Conservation (phyloP, 2,888 invertebrate species). For the Eupithecia inturbata region DNA sequence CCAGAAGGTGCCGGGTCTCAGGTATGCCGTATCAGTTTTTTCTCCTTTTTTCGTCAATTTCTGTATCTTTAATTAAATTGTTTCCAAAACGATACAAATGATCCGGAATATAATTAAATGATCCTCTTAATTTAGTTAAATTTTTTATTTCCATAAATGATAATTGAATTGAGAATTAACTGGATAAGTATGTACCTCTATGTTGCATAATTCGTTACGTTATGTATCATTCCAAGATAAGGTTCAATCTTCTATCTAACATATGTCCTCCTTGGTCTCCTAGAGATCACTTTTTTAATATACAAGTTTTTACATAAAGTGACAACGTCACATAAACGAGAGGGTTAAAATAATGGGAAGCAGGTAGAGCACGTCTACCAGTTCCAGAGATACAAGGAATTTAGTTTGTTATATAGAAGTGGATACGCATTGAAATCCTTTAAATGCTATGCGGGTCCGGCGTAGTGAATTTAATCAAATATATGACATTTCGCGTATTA, state of each 20-base stretch:
- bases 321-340: no score
- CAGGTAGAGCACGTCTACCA: neutral
- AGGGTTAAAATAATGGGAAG: no score
- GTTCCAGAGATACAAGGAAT: neutral
- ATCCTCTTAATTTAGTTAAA: slow-evolving; percentile 55
- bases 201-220: no score
- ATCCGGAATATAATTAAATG: slow-evolving; percentile 72
- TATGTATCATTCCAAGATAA: no score
- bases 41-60: slow-evolving; percentile 71
- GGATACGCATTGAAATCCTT: neutral
- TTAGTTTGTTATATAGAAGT: neutral
- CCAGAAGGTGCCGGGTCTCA: slow-evolving; percentile 76
- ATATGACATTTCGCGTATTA: neutral
- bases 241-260: no score
- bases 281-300: no score
- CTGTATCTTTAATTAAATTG: slow-evolving; percentile 73
- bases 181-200: neutral
- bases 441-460: neutral
- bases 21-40: slow-evolving; percentile 65
- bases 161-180: neutral
- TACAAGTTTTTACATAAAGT: no score
- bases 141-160: neutral
- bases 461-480: neutral
- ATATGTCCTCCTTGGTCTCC: no score
- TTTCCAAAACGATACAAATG: slow-evolving; percentile 71